These are phyloP conservation scores for Orius insidiosus DNA, from an alignment of 1,140 invertebrate species.

Conservation along the genomic window DNA sequence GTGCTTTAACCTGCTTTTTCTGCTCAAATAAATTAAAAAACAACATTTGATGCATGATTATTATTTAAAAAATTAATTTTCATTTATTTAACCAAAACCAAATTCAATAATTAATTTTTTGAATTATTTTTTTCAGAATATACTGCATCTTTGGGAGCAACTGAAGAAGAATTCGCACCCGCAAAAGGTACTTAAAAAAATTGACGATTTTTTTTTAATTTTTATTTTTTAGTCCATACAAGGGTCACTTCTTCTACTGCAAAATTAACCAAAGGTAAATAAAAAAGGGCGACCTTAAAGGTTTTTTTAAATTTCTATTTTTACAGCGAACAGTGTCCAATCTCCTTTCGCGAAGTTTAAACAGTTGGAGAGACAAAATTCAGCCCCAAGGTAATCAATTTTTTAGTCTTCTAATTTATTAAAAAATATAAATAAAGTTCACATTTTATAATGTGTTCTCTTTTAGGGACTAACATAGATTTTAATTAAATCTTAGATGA, in stretches of 20 bases:
- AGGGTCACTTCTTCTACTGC: constrained; percentile 22
- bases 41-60: no score
- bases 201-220: not conserved
- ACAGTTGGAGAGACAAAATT: constrained; percentile 72
- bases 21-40: no score
- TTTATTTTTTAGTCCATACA: constrained; percentile 39
- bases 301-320: constrained; percentile 2
- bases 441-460: no score
- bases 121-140: no score
- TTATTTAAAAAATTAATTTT: no score
- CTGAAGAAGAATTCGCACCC: no score
- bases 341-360: constrained; percentile 79
- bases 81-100: no score
- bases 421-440: no score
- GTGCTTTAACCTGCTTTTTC: no score
- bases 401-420: not conserved
- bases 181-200: no score
- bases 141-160: no score
- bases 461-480: not conserved
- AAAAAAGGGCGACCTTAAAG: not conserved
- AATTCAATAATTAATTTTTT: no score
- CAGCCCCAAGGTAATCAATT: constrained; percentile 50
- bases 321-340: constrained; percentile 27
- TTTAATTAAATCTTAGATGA: constrained; percentile 6
- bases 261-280: constrained; percentile 21